Percentiles rank a stretch among this genome's conserved stretches.
Evolutionary conservation across 2,797 vertebrate genomes (phyloP).

Genomic region (Fistularia tabacaria): DNA sequence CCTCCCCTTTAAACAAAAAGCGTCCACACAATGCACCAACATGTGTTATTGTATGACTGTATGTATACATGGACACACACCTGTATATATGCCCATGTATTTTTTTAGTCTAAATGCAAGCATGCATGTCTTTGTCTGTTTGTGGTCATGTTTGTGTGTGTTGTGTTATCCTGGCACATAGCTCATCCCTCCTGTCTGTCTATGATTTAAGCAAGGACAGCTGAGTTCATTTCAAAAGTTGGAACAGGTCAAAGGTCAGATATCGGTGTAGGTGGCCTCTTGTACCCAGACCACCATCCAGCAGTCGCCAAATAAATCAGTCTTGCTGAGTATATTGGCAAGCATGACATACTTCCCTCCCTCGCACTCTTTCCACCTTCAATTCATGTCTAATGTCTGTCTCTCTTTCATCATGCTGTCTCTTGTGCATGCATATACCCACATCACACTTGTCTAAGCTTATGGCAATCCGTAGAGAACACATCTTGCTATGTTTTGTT

Average conservation of each 20-base stretch:
- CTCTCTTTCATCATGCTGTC: constrained; percentile 11
- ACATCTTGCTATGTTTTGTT: constrained; percentile 40
- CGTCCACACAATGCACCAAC: no score
- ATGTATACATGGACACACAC: background rate
- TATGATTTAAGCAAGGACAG: constrained; percentile 46
- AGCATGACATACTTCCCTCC: constrained; percentile 33
- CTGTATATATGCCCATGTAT: background rate
- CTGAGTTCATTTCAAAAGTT: constrained; percentile 48
- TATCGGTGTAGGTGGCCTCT: constrained; percentile 53
- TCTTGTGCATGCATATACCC: constrained; percentile 3
- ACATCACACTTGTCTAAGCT: constrained; percentile 15
- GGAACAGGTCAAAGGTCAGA: constrained; percentile 44
- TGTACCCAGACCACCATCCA: constrained; percentile 52
- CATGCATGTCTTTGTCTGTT: background rate
- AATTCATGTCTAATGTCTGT: constrained; percentile 3
- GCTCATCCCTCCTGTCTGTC: constrained; percentile 30
- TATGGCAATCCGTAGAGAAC: constrained; percentile 32
- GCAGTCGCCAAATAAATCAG: constrained; percentile 59
- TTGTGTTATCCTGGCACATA: constrained; percentile 9
- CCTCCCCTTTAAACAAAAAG: no score
- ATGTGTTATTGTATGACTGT: background rate
- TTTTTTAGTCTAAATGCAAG: no score
- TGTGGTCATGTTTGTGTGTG: constrained; percentile 15
- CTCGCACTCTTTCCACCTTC: constrained; percentile 19
- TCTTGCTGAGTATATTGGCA: constrained; percentile 53